Evolutionary conservation across 2,888 invertebrate species (phyloP).

Genomic region (Drosophila maculinotata): DNA sequence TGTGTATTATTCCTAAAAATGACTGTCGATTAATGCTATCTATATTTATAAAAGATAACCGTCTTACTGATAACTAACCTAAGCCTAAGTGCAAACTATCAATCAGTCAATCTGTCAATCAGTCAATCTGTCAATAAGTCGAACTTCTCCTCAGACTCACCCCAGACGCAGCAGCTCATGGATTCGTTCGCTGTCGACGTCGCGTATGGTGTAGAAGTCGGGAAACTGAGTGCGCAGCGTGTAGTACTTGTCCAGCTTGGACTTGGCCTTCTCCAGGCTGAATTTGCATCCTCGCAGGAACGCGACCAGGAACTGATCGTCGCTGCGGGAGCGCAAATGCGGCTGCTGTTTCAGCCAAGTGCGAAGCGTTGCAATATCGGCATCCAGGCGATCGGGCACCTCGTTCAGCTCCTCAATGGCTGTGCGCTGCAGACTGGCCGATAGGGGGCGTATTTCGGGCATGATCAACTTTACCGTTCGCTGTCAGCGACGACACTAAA

Average conservation of each 20-base stretch:
- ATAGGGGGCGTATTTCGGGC: slow-evolving; percentile 72
- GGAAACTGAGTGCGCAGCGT: slow-evolving; percentile 86
- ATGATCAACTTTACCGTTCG: slow-evolving; percentile 34
- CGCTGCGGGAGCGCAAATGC: slow-evolving; percentile 82
- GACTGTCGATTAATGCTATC: no score
- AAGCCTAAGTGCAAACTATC: no score
- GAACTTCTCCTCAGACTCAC: no score
- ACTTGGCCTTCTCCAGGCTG: slow-evolving; percentile 86
- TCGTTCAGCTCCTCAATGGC: slow-evolving; percentile 86
- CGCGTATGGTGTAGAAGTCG: slow-evolving; percentile 85
- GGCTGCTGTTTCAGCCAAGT: slow-evolving; percentile 86
- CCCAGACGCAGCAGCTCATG: slow-evolving; percentile 64
- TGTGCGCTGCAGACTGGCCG: slow-evolving; percentile 69
- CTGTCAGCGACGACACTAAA: slow-evolving; percentile 12
- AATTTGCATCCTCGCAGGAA: slow-evolving; percentile 86
- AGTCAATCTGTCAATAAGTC: no score
- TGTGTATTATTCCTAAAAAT: no score
- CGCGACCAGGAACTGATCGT: slow-evolving; percentile 85
- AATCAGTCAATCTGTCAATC: no score
- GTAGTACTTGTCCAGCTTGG: slow-evolving; percentile 87
- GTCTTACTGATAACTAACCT: no score
- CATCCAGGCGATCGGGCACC: slow-evolving; percentile 81
- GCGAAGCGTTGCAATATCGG: slow-evolving; percentile 83
- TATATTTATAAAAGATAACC: no score
- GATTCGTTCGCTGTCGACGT: slow-evolving; percentile 63